These are phyloP conservation scores for Pollimyrus isidori DNA, from an alignment of 2,113 vertebrate species.

Conservation along the genomic window DNA sequence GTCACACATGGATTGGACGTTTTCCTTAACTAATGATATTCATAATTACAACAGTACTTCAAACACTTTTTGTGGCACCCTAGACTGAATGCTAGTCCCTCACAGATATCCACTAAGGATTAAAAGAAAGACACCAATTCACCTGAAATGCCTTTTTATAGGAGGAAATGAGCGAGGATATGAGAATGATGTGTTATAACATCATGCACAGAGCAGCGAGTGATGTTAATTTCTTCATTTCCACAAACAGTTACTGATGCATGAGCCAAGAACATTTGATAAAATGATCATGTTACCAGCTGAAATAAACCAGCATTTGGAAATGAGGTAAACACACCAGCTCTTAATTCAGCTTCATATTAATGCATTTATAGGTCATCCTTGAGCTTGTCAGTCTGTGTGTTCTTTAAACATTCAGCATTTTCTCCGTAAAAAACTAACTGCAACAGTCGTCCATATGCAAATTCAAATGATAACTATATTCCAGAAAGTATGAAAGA, in stretches of 20 bases:
- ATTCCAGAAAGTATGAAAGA: background rate
- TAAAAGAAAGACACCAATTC: background rate
- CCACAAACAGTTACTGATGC: background rate
- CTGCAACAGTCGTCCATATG: background rate
- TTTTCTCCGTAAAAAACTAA: background rate
- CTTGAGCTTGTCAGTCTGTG: background rate
- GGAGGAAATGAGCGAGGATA: background rate
- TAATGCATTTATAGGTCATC: background rate
- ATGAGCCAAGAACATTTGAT: background rate
- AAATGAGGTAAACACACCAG: background rate
- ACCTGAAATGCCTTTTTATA: background rate
- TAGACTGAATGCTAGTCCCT: background rate
- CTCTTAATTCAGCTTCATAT: background rate
- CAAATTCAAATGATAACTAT: background rate
- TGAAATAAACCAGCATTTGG: background rate
- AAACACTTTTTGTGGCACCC: background rate
- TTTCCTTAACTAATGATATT: background rate
- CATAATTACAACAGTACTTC: background rate
- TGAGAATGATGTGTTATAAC: background rate
- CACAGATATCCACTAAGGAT: background rate
- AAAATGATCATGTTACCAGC: background rate
- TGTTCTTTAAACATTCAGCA: background rate
- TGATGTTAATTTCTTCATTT: background rate
- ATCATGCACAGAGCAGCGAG: background rate
- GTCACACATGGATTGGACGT: background rate